phyloP scores from a whole-genome alignment of 2,797 vertebrate genomes.

The Knipowitschia caucasica region DNA sequence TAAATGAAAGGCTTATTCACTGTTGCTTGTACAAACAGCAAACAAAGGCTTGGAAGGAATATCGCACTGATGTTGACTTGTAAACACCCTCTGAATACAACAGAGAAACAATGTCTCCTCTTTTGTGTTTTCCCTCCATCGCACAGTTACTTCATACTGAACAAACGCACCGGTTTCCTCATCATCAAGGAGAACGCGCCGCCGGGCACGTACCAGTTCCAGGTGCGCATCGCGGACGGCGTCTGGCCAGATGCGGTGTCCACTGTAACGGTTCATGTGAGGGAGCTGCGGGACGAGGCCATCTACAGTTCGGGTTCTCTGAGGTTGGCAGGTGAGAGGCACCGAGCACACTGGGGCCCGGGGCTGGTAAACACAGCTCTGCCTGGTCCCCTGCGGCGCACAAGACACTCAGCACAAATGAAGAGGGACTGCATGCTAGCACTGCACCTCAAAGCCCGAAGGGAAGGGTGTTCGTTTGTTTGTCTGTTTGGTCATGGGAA shows the following conservation, averaged over 20 bases:
- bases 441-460: no score
- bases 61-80: neutral
- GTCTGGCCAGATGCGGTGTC: slow-evolving; percentile 86
- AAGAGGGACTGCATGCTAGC: neutral
- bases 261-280: slow-evolving; percentile 77
- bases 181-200: slow-evolving; percentile 83
- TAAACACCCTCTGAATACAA: neutral
- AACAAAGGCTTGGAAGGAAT: slow-evolving; percentile 1
- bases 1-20: slow-evolving; percentile 3
- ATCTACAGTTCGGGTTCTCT: slow-evolving; percentile 83
- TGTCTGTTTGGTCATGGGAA: no score
- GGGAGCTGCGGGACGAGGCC: slow-evolving; percentile 82
- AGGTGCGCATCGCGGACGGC: slow-evolving; percentile 85
- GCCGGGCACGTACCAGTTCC: slow-evolving; percentile 79
- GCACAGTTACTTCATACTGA: slow-evolving; percentile 84
- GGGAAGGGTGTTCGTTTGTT: neutral
- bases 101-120: neutral
- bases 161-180: slow-evolving; percentile 84
- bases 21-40: neutral
- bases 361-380: neutral
- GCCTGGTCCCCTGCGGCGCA: neutral
- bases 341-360: neutral
- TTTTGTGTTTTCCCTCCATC: slow-evolving; percentile 7
- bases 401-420: neutral
- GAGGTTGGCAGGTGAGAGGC: slow-evolving; percentile 78